Evolutionary conservation across 2,888 invertebrate genomes (phyloP).

Genomic region (Metalampra italica): DNA sequence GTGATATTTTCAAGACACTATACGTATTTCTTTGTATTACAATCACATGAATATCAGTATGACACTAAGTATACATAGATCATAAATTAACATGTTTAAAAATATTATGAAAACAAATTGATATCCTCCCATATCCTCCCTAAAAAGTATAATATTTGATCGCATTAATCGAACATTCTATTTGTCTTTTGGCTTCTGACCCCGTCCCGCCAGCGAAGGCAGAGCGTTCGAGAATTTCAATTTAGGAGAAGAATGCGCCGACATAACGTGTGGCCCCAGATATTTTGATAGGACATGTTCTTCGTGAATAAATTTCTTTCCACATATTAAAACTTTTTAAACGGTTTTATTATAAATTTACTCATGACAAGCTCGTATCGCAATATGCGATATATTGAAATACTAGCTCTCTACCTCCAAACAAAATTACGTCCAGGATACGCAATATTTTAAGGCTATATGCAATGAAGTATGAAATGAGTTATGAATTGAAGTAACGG

Average conservation of each 20-base stretch:
- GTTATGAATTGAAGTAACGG: no score
- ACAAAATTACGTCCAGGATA: no score
- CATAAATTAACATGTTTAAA: neutral
- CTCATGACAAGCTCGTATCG: conserved; percentile 10
- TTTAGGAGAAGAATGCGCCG: conserved; percentile 80
- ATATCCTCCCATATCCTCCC: conserved; percentile 8
- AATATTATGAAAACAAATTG: neutral
- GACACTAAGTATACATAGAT: no score
- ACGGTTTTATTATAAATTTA: conserved; percentile 52
- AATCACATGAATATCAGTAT: no score
- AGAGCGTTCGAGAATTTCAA: conserved; percentile 78
- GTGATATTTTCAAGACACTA: no score
- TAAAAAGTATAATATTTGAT: conserved; percentile 60
- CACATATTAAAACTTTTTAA: conserved; percentile 73
- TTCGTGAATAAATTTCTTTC: conserved; percentile 76
- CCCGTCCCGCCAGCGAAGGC: conserved; percentile 64
- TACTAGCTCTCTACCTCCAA: neutral
- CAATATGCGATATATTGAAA: conserved; percentile 16
- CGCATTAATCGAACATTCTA: conserved; percentile 68
- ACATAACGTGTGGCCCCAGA: conserved; percentile 78
- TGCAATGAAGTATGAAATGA: no score
- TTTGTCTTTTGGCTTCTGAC: conserved; percentile 74
- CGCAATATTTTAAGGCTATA: no score
- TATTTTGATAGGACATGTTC: conserved; percentile 79
- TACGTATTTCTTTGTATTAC: no score